Evolutionary conservation across 2,113 vertebrate genomes (phyloP).

Genomic region (Aegithalos caudatus): DNA sequence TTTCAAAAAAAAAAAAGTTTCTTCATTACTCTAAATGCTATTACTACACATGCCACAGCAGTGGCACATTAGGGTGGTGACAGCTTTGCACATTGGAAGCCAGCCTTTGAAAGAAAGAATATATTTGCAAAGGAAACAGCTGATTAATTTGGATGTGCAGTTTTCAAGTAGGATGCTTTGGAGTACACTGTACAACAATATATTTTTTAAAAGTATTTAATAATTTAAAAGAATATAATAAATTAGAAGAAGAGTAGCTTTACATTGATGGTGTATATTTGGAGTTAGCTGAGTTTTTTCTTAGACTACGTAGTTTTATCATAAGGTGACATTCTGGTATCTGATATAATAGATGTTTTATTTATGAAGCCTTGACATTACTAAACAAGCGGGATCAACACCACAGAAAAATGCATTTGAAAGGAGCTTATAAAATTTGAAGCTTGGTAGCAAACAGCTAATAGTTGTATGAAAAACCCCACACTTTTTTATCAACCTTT

Average conservation of each 20-base stretch:
- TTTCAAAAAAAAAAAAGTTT: not conserved
- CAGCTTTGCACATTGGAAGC: slow-evolving; percentile 6
- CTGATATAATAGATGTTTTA: slow-evolving; percentile 58
- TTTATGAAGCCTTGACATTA: slow-evolving; percentile 60
- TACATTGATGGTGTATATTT: not conserved
- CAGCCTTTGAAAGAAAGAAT: not conserved
- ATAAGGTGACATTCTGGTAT: not conserved
- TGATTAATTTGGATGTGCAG: not conserved
- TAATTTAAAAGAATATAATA: not conserved
- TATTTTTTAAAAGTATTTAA: not conserved
- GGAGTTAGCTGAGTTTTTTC: not conserved
- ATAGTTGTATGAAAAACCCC: not conserved
- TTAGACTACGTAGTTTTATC: not conserved
- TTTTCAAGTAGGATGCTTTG: not conserved
- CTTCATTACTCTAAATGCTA: not conserved
- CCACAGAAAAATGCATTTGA: slow-evolving; percentile 39
- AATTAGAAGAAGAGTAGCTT: not conserved
- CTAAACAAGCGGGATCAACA: slow-evolving; percentile 33
- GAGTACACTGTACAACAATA: not conserved
- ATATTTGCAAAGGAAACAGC: slow-evolving; percentile 32
- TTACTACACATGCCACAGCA: not conserved
- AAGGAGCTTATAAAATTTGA: not conserved
- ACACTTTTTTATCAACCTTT: not conserved
- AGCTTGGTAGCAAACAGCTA: not conserved
- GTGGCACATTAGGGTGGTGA: not conserved